These are phyloP conservation scores for Eristalis pertinax DNA, from an alignment of 2,888 invertebrate species.

Conservation along the genomic window DNA sequence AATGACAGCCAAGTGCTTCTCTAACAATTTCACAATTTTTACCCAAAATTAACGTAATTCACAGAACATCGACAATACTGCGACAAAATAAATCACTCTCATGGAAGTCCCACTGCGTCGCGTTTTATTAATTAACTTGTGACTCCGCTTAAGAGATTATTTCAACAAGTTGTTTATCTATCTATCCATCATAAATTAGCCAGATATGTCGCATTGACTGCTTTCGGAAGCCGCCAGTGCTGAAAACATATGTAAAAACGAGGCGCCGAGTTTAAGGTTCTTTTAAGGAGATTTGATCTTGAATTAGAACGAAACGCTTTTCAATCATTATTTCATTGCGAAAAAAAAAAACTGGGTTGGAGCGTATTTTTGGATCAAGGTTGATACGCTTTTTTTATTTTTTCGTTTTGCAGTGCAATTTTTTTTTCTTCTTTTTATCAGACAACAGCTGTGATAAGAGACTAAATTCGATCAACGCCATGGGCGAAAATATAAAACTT, in stretches of 20 bases:
- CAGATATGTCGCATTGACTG: slow-evolving; percentile 38
- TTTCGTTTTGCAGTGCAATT: background rate
- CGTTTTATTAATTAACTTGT: slow-evolving; percentile 5
- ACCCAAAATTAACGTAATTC: background rate
- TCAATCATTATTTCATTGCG: background rate
- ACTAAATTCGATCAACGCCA: background rate
- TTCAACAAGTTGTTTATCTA: slow-evolving; percentile 3
- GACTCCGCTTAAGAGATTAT: background rate
- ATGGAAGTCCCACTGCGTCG: background rate
- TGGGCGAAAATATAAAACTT: no score
- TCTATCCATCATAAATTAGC: slow-evolving; percentile 12
- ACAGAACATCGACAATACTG: background rate
- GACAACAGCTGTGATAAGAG: background rate
- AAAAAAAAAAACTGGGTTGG: background rate
- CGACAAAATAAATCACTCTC: slow-evolving; percentile 3
- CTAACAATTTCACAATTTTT: background rate
- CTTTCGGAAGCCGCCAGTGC: slow-evolving; percentile 1
- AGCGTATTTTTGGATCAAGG: background rate
- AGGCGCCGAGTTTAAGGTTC: background rate
- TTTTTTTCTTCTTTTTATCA: background rate
- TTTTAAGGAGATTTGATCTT: background rate
- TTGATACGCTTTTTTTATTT: background rate
- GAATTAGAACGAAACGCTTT: background rate
- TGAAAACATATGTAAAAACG: background rate
- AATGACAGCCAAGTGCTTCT: background rate